Percentiles rank a stretch among this genome's conserved stretches.
Evolutionary conservation across 2,888 invertebrate genomes (phyloP).

Genomic region (Cephus rjabovi): DNA sequence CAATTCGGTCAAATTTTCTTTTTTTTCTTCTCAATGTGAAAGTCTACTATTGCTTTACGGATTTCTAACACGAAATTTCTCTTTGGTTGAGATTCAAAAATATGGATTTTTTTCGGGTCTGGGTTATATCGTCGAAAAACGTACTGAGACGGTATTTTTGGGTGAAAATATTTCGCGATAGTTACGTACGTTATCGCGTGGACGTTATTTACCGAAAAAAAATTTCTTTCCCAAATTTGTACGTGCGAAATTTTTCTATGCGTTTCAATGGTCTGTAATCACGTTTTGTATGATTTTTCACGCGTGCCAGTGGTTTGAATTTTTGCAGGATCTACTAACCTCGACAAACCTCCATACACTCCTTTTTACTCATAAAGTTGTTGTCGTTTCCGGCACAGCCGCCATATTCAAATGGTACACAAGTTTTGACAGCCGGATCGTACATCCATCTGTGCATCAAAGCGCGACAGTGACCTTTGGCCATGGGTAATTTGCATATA

Average conservation of each 20-base stretch:
- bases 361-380: slow-evolving; percentile 44
- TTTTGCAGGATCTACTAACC: slow-evolving; percentile 21
- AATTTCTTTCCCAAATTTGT: background rate
- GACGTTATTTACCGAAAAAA: too few species aligned
- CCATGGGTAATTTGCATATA: slow-evolving; percentile 21
- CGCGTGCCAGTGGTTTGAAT: background rate
- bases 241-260: background rate
- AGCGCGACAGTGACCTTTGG: slow-evolving; percentile 26
- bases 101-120: too few species aligned
- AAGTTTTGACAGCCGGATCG: slow-evolving; percentile 36
- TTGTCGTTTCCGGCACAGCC: slow-evolving; percentile 50
- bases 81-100: too few species aligned
- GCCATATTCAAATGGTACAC: slow-evolving; percentile 46
- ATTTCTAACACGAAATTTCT: too few species aligned
- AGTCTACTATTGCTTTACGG: background rate
- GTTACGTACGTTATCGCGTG: too few species aligned
- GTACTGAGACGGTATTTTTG: too few species aligned
- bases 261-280: too few species aligned
- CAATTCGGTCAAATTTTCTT: slow-evolving; percentile 5
- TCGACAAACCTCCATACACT: slow-evolving; percentile 43
- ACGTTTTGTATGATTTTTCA: background rate
- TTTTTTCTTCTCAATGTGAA: background rate
- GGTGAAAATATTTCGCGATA: too few species aligned
- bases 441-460: slow-evolving; percentile 45
- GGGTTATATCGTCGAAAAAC: too few species aligned